A percentile compares a stretch with the other conserved stretches of the same genome.
Evolutionary conservation across 2,888 invertebrate species (phyloP).

Genomic region (Didymodactylos carnosus): DNA sequence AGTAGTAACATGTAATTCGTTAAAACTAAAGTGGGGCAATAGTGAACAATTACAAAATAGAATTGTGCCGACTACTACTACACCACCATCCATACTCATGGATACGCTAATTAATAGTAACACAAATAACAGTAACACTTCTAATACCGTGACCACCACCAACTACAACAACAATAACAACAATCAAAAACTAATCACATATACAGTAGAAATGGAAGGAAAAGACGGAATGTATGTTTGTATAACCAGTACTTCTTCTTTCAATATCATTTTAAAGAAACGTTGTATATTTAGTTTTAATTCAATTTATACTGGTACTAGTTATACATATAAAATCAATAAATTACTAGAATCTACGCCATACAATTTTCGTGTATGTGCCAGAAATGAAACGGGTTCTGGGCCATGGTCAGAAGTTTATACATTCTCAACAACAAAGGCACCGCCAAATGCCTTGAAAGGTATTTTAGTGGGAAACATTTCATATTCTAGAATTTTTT

Average conservation of each 20-base stretch:
- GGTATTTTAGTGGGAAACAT: conserved; percentile 25
- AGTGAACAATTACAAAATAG: conserved; percentile 50
- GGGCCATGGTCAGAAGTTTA: conserved; percentile 55
- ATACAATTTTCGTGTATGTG: conserved; percentile 66
- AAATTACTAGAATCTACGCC: conserved; percentile 58
- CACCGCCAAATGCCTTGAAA: conserved; percentile 61
- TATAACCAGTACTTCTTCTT: neutral
- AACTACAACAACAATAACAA: neutral
- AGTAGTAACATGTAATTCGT: conserved; percentile 46
- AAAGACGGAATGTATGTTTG: conserved; percentile 18
- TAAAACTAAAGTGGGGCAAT: conserved; percentile 72
- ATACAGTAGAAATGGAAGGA: conserved; percentile 34
- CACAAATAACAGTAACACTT: neutral
- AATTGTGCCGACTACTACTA: conserved; percentile 56
- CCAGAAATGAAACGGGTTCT: conserved; percentile 62
- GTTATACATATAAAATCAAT: conserved; percentile 57
- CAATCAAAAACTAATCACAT: neutral
- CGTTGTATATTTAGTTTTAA: conserved; percentile 25
- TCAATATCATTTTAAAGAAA: too few species aligned
- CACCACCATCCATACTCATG: too few species aligned
- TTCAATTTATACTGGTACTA: conserved; percentile 51
- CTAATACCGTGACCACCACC: too few species aligned
- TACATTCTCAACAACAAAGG: conserved; percentile 51
- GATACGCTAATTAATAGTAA: neutral
- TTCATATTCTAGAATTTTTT: neutral